Conservation (phyloP, 1,140 invertebrate species). For the Anastrepha ludens region DNA sequence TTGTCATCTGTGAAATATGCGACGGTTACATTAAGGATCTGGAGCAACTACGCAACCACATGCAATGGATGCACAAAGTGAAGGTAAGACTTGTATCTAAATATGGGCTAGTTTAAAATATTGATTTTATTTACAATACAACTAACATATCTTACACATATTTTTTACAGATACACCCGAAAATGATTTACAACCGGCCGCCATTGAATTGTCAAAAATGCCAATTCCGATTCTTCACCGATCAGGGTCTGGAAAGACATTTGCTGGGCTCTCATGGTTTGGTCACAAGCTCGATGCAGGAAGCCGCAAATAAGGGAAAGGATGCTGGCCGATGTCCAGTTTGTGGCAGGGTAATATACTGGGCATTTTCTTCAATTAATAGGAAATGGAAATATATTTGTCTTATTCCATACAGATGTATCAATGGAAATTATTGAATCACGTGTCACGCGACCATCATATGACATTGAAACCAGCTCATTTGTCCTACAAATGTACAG, state of each 20-base stretch:
- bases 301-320: constrained; percentile 95
- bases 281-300: constrained; percentile 96
- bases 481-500: constrained; percentile 94
- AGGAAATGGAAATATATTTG: background rate
- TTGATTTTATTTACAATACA: background rate
- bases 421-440: constrained; percentile 93
- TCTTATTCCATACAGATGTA: constrained; percentile 80
- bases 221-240: constrained; percentile 86
- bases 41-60: constrained; percentile 93
- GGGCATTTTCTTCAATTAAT: background rate
- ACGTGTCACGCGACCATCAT: constrained; percentile 92
- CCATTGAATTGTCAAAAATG: constrained; percentile 97
- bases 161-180: constrained; percentile 85
- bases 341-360: constrained; percentile 85
- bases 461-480: constrained; percentile 93
- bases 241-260: constrained; percentile 92
- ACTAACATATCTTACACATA: background rate
- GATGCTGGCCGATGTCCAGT: constrained; percentile 94
- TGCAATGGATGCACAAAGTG: constrained; percentile 97
- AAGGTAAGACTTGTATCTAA: constrained; percentile 76
- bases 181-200: constrained; percentile 95
- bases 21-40: constrained; percentile 96
- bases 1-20: constrained; percentile 96
- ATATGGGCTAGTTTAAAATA: background rate
- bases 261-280: constrained; percentile 93